phyloP scores from a whole-genome alignment of 2,888 invertebrate genomes.

The Mythimna vitellina region DNA sequence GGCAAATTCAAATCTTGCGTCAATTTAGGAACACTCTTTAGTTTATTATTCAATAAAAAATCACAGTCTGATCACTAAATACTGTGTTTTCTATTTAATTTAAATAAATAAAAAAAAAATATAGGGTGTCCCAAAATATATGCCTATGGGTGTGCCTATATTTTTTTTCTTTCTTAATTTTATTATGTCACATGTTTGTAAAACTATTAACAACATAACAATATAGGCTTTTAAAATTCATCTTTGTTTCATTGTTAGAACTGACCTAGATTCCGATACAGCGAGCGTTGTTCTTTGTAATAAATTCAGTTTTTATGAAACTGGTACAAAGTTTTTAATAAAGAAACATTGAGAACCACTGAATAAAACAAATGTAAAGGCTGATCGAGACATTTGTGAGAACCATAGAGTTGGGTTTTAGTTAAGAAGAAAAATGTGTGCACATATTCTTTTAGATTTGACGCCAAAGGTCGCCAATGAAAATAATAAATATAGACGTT shows the following conservation, averaged over 20 bases:
- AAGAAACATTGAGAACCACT: constrained; percentile 38
- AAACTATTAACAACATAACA: neutral
- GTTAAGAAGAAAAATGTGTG: constrained; percentile 35
- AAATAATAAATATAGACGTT: constrained; percentile 20
- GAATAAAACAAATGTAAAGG: constrained; percentile 23
- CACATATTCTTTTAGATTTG: constrained; percentile 11
- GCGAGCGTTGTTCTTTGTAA: neutral
- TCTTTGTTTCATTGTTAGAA: constrained; percentile 8
- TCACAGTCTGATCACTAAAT: too few relatives aligned
- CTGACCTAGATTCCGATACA: neutral
- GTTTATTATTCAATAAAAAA: too few relatives aligned
- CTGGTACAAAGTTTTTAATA: neutral
- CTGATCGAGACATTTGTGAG: constrained; percentile 42
- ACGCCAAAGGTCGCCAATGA: neutral
- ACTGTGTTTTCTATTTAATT: too few relatives aligned
- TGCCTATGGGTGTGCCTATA: too few relatives aligned
- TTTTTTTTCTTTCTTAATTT: constrained; percentile 1
- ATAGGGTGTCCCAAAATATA: too few relatives aligned
- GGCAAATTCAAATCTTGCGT: too few relatives aligned
- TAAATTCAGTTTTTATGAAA: neutral
- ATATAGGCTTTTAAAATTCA: neutral
- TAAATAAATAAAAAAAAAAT: too few relatives aligned
- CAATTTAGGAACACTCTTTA: too few relatives aligned
- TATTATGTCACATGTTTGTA: neutral
- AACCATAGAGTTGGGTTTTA: constrained; percentile 27